A percentile compares a stretch with the other conserved stretches of the same genome.
phyloP scores from a whole-genome alignment of 2,888 invertebrate genomes.

The Drosophila nigricruria region DNA sequence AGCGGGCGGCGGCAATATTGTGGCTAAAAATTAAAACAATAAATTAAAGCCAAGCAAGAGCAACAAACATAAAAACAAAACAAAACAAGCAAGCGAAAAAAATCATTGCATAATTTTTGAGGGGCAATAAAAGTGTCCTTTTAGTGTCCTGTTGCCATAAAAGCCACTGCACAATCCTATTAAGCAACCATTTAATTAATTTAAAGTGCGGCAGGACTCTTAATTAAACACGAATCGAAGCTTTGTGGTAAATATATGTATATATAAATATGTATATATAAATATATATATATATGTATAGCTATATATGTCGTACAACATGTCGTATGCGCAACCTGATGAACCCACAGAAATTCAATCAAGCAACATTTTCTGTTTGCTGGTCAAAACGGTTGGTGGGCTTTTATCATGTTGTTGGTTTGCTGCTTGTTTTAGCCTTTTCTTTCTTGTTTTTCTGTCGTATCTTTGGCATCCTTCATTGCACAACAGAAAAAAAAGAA shows the following conservation, averaged over 20 bases:
- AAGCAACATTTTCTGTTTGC: slow-evolving; percentile 7
- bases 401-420: slow-evolving; percentile 13
- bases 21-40: slow-evolving; percentile 76
- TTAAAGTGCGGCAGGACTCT: slow-evolving; percentile 33
- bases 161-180: slow-evolving; percentile 35
- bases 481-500: too few relatives aligned
- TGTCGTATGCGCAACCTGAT: slow-evolving; percentile 29
- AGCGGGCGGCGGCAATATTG: slow-evolving; percentile 62
- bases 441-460: neutral
- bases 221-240: slow-evolving; percentile 51
- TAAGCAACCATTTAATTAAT: slow-evolving; percentile 49
- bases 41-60: slow-evolving; percentile 51
- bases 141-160: slow-evolving; percentile 56
- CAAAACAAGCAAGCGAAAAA: neutral
- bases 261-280: slow-evolving; percentile 20
- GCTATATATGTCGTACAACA: slow-evolving; percentile 7
- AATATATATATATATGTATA: neutral
- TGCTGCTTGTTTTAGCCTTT: slow-evolving; percentile 43
- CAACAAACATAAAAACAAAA: neutral
- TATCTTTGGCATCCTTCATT: slow-evolving; percentile 35
- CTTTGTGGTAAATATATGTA: slow-evolving; percentile 28
- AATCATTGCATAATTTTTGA: slow-evolving; percentile 49
- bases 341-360: slow-evolving; percentile 57
- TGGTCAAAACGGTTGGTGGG: slow-evolving; percentile 7
- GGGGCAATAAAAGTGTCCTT: slow-evolving; percentile 52